These are phyloP conservation scores for Lithodes maja DNA, from an alignment of 2,888 invertebrate genomes.

Conservation along the genomic window DNA sequence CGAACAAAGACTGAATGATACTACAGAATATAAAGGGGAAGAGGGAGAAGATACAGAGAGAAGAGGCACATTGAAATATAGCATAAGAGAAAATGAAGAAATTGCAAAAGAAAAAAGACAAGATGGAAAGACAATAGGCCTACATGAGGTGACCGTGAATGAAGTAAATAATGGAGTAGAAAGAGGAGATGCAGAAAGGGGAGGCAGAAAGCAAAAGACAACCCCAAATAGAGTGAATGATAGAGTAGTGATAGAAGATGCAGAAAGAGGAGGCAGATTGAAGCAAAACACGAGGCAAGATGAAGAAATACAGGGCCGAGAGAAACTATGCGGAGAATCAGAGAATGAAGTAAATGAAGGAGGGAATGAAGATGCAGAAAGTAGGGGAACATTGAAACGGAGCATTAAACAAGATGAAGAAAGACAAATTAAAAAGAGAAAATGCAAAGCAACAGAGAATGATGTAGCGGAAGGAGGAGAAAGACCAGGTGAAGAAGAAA, in stretches of 20 bases:
- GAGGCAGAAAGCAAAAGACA: not conserved
- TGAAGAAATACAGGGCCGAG: too few relatives aligned
- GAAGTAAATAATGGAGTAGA: not conserved
- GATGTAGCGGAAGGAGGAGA: not conserved
- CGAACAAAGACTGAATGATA: not conserved
- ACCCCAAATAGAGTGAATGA: too few relatives aligned
- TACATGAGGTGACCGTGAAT: not conserved
- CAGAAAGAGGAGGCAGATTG: not conserved
- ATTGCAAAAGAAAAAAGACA: not conserved
- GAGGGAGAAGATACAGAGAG: not conserved
- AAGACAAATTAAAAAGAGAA: not conserved
- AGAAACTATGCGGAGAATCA: too few relatives aligned
- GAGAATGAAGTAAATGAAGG: not conserved
- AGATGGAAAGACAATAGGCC: not conserved
- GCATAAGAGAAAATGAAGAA: not conserved
- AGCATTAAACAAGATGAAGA: too few relatives aligned
- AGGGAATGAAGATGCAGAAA: not conserved
- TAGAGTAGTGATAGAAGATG: too few relatives aligned
- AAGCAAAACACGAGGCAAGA: too few relatives aligned
- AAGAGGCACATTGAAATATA: not conserved
- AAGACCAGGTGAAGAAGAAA: not conserved
- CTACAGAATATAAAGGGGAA: not conserved
- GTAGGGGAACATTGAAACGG: not conserved
- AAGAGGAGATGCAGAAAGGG: not conserved
- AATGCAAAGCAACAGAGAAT: not conserved